These are phyloP conservation scores for Drosophila ogumai DNA, from an alignment of 1,140 invertebrate genomes.

Conservation along the genomic window DNA sequence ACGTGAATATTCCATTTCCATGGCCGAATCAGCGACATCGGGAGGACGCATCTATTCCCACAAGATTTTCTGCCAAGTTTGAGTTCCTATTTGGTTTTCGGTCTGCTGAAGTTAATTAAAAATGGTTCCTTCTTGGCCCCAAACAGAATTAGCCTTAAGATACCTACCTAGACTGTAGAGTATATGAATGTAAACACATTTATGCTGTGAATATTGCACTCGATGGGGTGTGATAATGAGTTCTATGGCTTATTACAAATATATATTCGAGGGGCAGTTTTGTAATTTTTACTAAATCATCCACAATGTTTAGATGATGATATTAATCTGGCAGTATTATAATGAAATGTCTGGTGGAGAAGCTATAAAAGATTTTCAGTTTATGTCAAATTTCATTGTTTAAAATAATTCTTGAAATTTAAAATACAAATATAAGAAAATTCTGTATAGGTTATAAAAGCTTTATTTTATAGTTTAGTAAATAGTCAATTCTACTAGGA, in stretches of 20 bases:
- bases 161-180: slow-evolving; percentile 33
- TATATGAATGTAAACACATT: slow-evolving; percentile 1
- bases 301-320: slow-evolving; percentile 8
- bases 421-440: neutral
- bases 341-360: neutral
- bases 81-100: slow-evolving; percentile 77
- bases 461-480: neutral
- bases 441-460: neutral
- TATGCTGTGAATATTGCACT: slow-evolving; percentile 17
- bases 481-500: neutral
- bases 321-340: slow-evolving; percentile 7
- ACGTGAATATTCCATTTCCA: slow-evolving; percentile 38
- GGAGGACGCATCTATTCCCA: slow-evolving; percentile 31
- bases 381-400: neutral
- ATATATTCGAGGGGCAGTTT: slow-evolving; percentile 24
- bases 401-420: neutral
- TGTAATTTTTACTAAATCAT: slow-evolving; percentile 33
- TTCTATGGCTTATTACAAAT: slow-evolving; percentile 59
- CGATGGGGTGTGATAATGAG: slow-evolving; percentile 60
- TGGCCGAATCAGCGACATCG: slow-evolving; percentile 46
- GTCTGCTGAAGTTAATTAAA: slow-evolving; percentile 83
- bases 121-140: slow-evolving; percentile 64
- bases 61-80: slow-evolving; percentile 73
- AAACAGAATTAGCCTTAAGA: slow-evolving; percentile 64
- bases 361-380: neutral